Evolutionary conservation across 2,888 invertebrate genomes (phyloP), one percentile per base, ranked within the genome.

Genomic region (Acleris laterana): DNA sequence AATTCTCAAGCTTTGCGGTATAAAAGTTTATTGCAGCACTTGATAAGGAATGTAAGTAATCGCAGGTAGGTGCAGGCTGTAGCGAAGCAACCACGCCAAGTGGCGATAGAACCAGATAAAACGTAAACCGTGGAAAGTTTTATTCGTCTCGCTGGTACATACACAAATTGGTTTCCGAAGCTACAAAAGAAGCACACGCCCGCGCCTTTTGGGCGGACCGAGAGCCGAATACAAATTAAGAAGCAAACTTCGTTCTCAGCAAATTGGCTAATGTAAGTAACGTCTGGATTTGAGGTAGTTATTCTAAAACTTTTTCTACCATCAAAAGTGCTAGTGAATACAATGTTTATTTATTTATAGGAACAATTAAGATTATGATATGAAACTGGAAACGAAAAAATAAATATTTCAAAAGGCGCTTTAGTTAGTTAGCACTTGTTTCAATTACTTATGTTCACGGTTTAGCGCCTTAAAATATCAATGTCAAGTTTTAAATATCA

Each of bases 101-200:
- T 46, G n/a, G 52, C 53, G 28, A 55, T 49, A 59, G 28, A 28
- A 17, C 42, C 19, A 49, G 65, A 53, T 53, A 60, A 58, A 51
- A 51, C 53, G 48, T 52, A 60, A 82, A 82, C 80, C 83, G 81
- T 77, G 72, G 77, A 85, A 87, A 82, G 88, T 88, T 89, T 88
- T 89, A 89, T 88, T 89, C 89, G 87, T 81, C 87, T 87, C 84
- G 82, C 87, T 82, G 83, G 87, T 88, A 66, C 62, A 57, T 66
- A 87, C 82, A 89, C 89, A 89, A 90, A 90, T 90, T 89, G 88
- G 88, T 88, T 89, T 85, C 84, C 81, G 86, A 82, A 86, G 87
- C 86, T 85, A 87, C 85, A 85, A 87, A 87, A 89, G 87, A 81
- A 88, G 86, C 82, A 84, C 82, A 84, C 82, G 81, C 81, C 76